These are phyloP conservation scores for Epistrophe eligans DNA, from an alignment of 2,888 invertebrate genomes.

Conservation along the genomic window DNA sequence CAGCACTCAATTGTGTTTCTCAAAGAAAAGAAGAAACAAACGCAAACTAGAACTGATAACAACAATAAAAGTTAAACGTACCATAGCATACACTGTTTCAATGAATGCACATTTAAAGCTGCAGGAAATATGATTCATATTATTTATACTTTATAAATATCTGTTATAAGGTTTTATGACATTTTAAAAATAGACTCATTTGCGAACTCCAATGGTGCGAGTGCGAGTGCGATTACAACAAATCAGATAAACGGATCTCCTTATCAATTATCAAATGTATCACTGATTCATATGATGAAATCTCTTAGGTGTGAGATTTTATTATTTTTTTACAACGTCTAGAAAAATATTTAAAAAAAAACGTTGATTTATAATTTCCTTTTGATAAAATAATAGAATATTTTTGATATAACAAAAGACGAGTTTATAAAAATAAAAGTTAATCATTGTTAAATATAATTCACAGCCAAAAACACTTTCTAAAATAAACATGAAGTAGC, in stretches of 20 bases:
- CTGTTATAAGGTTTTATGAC: conserved; percentile 6
- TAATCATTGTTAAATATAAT: no score
- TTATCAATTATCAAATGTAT: not conserved
- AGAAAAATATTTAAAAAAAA: not conserved
- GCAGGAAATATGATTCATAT: conserved; percentile 15
- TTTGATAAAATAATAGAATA: not conserved
- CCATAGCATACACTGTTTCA: not conserved
- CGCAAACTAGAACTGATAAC: not conserved
- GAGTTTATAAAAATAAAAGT: not conserved
- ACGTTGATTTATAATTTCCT: not conserved
- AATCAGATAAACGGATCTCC: not conserved
- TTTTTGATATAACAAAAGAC: not conserved
- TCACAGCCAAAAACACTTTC: not conserved
- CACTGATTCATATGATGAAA: conserved; percentile 10
- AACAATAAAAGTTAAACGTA: not conserved
- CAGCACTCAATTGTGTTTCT: no score
- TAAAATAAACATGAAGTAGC: conserved; percentile 23
- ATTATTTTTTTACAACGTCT: not conserved
- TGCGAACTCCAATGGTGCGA: not conserved
- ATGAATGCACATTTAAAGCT: not conserved
- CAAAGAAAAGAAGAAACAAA: no score
- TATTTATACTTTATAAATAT: not conserved
- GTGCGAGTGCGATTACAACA: conserved; percentile 3
- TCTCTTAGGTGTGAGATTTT: not conserved
- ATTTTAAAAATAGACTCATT: conserved; percentile 20